Base-by-base conservation (phyloP, 2,888 invertebrate genomes). In the Mythimna ferrago region DNA sequence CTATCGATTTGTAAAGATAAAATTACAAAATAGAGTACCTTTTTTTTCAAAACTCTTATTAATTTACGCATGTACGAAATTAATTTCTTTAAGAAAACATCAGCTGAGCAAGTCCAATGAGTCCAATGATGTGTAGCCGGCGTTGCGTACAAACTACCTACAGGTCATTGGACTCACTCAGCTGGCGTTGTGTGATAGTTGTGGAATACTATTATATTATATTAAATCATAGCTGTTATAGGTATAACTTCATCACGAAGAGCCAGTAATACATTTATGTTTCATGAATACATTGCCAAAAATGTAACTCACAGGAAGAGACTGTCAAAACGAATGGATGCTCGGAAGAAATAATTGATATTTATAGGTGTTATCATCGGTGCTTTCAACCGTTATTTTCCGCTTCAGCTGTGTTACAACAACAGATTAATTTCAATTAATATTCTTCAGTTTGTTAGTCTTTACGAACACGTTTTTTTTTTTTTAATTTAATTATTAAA, bases 301-400 rank as follows among this genome's bases (percentile, higher is more conserved):
- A 72, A 54, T 26, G 16, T 44, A n/a, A 9, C 54, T 53, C 16
- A n/a, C 38, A 62, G 66, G 64, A 75, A 67, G 48, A 48, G 35
- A 38, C 51, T 63, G 69, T 64, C 69, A 73, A 54, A 65, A 71
- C 10, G 19, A 79, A 69, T 69, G 53, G 38, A 53, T 67, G 21
- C 14, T 73, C 79, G 73, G 53, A 57, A 48, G 44, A 38, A 61
- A 66, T 78, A 78, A 78, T 78, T 78, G 73, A 73, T 73, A 78
- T 73, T 73, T 73, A 78, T 73, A 56, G 64, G 44, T 54, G 56
- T 44, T 62, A 65, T 73, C 57, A 65, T 73, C 57, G 32, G 61
- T 64, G 63, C 66, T 58, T 66, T 44, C 32, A 69, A 64, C 58
- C 14, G 63, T 66, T 74, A 69, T 66, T 74, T 77, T 66, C 71